A percentile compares a stretch with the other conserved stretches of the same genome.
phyloP scores from a whole-genome alignment of 1,140 invertebrate species.

The Condylostylus longicornis region DNA sequence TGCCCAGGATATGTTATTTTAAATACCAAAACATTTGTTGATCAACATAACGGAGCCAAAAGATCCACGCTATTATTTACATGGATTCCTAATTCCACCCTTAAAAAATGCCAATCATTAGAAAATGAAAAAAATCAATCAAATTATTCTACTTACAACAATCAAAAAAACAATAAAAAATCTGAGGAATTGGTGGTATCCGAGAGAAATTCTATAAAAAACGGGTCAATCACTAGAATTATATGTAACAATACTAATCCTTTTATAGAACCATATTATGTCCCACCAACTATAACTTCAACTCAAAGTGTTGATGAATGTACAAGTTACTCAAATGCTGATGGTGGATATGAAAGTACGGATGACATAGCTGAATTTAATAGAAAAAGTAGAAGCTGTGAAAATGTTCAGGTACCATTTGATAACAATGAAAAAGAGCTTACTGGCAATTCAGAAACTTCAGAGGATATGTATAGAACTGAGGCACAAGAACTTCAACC shows the following conservation, averaged over 20 bases:
- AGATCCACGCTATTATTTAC: constrained; percentile 73
- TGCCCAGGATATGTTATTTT: constrained; percentile 85
- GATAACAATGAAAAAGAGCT: constrained; percentile 15
- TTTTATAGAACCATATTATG: constrained; percentile 1
- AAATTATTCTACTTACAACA: constrained; percentile 29
- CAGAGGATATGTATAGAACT: too few relatives aligned
- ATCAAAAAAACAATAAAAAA: background rate
- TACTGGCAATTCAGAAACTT: constrained; percentile 24
- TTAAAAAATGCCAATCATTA: constrained; percentile 71
- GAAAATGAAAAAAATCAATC: too few relatives aligned
- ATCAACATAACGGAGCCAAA: constrained; percentile 52
- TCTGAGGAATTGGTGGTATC: background rate
- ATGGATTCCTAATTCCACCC: constrained; percentile 83
- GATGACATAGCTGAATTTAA: constrained; percentile 11
- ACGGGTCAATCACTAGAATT: background rate
- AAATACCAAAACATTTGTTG: constrained; percentile 54
- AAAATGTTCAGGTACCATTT: constrained; percentile 11
- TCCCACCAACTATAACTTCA: background rate
- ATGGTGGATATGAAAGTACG: constrained; percentile 1
- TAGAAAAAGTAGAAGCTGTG: constrained; percentile 8
- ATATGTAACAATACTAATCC: constrained; percentile 6
- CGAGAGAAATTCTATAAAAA: background rate
- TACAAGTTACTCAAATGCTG: constrained; percentile 4
- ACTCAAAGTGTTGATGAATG: background rate
- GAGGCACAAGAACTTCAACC: constrained; percentile 24